phyloP scores from a whole-genome alignment of 2,113 vertebrate genomes.

The Geococcyx californianus region DNA sequence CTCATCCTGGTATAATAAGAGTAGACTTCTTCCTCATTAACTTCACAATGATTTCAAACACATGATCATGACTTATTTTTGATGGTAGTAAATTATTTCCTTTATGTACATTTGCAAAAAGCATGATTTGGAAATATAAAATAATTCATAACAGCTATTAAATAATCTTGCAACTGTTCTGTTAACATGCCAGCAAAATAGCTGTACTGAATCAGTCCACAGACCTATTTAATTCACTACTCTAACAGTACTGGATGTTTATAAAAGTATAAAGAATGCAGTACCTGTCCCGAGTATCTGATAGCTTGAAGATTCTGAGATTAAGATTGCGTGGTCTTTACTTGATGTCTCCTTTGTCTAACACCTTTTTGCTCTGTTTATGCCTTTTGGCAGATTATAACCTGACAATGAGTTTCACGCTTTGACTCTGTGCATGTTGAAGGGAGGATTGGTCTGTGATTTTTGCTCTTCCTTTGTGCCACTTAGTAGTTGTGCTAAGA shows the following conservation, averaged over 20 bases:
- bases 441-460: background rate
- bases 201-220: background rate
- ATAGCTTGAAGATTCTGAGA: background rate
- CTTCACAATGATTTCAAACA: background rate
- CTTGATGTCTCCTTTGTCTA: background rate
- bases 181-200: background rate
- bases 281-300: background rate
- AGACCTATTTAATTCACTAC: background rate
- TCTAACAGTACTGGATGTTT: background rate
- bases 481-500: background rate
- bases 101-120: background rate
- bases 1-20: background rate
- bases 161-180: background rate
- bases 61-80: background rate
- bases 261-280: background rate
- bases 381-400: background rate
- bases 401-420: background rate
- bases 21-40: background rate
- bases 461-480: background rate
- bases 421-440: too few relatives aligned
- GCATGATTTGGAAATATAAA: background rate
- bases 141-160: background rate
- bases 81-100: background rate
- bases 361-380: background rate
- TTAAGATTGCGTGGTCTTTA: background rate